Percentiles rank a stretch among this genome's conserved stretches.
Conservation (phyloP, 2,113 vertebrate genomes). For the mouse (Mus musculus) region GRCm39 chr17:31101501-31102000, state of each 20-base stretch:
- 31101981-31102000: neutral
- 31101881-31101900: neutral
- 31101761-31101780: neutral
- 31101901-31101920: neutral
- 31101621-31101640: conserved; percentile 67
- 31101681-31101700: conserved; percentile 10
- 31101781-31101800: neutral
- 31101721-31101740: too few relatives aligned
- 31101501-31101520: neutral
- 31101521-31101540: neutral
- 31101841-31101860: neutral
- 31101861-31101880: neutral
- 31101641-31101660: conserved; percentile 42
- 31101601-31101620: conserved; percentile 48
- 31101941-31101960: neutral
- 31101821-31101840: neutral
- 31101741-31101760: neutral
- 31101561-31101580: conserved; percentile 51
- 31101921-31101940: fast-evolving
- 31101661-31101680: conserved; percentile 29
- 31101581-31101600: conserved; percentile 66
- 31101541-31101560: neutral
- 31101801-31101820: neutral
- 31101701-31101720: neutral
- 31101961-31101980: neutral